phyloP scores from a whole-genome alignment of 2,113 vertebrate species.

The Pavo muticus region DNA sequence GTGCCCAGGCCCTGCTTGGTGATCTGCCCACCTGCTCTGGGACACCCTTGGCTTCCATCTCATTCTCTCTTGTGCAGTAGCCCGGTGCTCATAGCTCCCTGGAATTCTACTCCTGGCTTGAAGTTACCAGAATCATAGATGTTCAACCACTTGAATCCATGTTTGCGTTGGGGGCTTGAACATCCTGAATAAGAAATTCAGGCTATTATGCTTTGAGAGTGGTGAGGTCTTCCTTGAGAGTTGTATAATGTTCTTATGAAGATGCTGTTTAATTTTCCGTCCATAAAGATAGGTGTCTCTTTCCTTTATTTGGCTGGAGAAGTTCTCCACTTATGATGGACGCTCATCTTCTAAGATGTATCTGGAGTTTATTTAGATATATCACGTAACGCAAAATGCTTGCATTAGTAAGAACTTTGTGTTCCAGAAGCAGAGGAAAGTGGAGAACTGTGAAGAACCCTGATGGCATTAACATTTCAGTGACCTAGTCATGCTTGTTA shows the following conservation, averaged over 20 bases:
- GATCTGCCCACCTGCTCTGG: background rate
- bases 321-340: background rate
- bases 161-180: background rate
- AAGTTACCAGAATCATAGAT: background rate
- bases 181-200: background rate
- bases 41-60: background rate
- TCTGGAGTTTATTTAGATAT: background rate
- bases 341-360: background rate
- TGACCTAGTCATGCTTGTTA: constrained; percentile 16
- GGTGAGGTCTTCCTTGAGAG: background rate
- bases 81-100: background rate
- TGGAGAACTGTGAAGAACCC: background rate
- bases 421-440: background rate
- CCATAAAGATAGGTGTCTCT: background rate
- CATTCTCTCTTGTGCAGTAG: background rate
- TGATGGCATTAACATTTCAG: background rate
- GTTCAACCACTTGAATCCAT: background rate
- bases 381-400: background rate
- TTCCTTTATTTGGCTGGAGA: background rate
- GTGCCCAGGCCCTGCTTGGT: background rate
- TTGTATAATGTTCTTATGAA: background rate
- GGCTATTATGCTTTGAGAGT: background rate
- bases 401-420: background rate
- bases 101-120: background rate
- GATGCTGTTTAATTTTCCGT: background rate